These are phyloP conservation scores for Malurus alboscapulatus DNA, from an alignment of 2,113 vertebrate species.

Conservation along the genomic window DNA sequence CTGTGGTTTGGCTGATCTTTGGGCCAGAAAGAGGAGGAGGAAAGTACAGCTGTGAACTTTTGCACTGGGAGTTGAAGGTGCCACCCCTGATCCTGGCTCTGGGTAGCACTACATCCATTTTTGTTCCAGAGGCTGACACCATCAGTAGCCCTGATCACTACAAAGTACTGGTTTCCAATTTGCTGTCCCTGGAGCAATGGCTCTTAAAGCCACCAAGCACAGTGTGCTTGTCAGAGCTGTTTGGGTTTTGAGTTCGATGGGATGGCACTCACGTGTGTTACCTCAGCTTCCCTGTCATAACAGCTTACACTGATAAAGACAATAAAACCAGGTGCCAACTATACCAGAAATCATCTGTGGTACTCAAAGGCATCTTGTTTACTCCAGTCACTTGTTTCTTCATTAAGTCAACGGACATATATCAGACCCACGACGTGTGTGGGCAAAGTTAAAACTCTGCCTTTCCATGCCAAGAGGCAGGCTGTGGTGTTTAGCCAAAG, in stretches of 20 bases:
- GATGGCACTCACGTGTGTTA: background rate
- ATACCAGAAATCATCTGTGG: background rate
- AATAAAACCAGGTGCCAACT: background rate
- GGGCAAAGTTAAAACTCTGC: background rate
- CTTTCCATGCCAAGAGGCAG: background rate
- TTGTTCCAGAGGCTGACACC: background rate
- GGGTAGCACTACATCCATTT: background rate
- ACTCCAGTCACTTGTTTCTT: background rate
- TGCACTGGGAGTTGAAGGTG: background rate
- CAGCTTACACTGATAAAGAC: background rate
- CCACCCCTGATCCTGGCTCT: background rate
- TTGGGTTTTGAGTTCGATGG: background rate
- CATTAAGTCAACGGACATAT: background rate
- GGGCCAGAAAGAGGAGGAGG: background rate
- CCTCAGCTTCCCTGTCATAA: background rate
- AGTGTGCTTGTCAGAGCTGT: background rate
- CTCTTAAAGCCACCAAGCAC: background rate
- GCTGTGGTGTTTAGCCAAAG: background rate
- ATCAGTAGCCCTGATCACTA: fast-evolving
- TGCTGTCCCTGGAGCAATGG: background rate
- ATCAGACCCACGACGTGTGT: fast-evolving
- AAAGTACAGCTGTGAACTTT: background rate
- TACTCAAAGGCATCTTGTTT: background rate
- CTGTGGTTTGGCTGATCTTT: background rate
- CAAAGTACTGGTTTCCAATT: background rate